Evolutionary conservation across 2,113 vertebrate genomes (phyloP).

Genomic region (Chroicocephalus ridibundus): DNA sequence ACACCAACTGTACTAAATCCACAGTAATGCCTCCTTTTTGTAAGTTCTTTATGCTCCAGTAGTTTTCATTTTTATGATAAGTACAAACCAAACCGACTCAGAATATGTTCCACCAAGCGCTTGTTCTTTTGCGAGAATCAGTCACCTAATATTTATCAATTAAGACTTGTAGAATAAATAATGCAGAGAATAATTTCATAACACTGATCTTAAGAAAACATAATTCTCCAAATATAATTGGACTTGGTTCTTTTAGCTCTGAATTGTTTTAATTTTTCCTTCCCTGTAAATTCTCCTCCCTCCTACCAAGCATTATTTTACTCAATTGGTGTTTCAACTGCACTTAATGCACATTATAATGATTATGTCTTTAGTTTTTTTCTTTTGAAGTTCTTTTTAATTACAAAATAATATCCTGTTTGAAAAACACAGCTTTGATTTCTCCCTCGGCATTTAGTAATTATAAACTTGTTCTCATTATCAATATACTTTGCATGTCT

Average conservation of each 20-base stretch:
- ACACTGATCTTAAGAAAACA: conserved; percentile 6
- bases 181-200: neutral
- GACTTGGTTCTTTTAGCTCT: conserved; percentile 46
- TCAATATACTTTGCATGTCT: conserved; percentile 48
- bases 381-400: conserved; percentile 73
- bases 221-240: conserved; percentile 52
- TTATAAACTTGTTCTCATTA: conserved; percentile 57
- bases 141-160: conserved; percentile 38
- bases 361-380: conserved; percentile 63
- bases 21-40: conserved; percentile 55
- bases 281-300: neutral
- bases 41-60: conserved; percentile 60
- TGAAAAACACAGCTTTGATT: conserved; percentile 73
- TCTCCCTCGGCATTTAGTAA: conserved; percentile 65
- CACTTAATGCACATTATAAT: conserved; percentile 61
- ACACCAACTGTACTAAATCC: conserved; percentile 56
- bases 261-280: neutral
- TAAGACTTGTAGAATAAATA: conserved; percentile 24
- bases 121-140: neutral
- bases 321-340: conserved; percentile 61
- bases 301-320: conserved; percentile 56
- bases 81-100: neutral
- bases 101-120: neutral
- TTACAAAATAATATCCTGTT: conserved; percentile 75
- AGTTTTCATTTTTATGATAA: conserved; percentile 65